A percentile compares a stretch with the other conserved stretches of the same genome.
Evolutionary conservation across 2,113 vertebrate genomes (phyloP).

Genomic region (Mesitornis unicolor): DNA sequence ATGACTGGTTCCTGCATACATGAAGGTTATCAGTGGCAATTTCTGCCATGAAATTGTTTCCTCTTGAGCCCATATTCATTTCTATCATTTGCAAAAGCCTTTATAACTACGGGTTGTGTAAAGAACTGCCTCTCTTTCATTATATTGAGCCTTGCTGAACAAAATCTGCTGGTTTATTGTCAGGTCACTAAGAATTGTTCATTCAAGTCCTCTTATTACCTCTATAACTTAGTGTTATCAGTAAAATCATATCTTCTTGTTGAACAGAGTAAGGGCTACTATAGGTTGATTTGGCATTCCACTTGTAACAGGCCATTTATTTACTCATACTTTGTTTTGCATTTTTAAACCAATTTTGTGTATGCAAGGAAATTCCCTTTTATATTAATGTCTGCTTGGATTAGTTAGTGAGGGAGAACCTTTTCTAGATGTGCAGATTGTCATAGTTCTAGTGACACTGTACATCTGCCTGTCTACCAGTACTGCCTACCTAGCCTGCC

Average conservation of each 20-base stretch:
- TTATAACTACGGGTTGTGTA: not conserved
- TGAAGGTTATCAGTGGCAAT: not conserved
- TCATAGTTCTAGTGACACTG: fast-evolving
- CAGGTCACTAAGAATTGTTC: not conserved
- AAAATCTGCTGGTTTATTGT: not conserved
- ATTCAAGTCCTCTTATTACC: not conserved
- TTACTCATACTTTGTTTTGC: not conserved
- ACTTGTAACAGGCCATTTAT: not conserved
- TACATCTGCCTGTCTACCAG: not conserved
- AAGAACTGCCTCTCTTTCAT: not conserved
- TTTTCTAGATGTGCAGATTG: not conserved
- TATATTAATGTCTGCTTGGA: not conserved
- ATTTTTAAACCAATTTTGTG: not conserved
- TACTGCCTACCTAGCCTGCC: not conserved
- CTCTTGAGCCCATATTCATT: not conserved
- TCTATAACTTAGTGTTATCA: not conserved
- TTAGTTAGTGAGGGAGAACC: not conserved
- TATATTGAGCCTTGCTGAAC: not conserved
- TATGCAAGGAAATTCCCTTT: not conserved
- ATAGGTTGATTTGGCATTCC: not conserved
- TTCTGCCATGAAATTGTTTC: not conserved
- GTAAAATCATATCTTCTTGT: not conserved
- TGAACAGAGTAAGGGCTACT: not conserved
- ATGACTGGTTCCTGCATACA: not conserved
- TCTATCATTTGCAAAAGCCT: not conserved